Percentiles rank a stretch among this genome's conserved stretches.
Evolutionary conservation across 64 coral and sea anemone species (phyloP).

Genomic region (Actinia equina): DNA sequence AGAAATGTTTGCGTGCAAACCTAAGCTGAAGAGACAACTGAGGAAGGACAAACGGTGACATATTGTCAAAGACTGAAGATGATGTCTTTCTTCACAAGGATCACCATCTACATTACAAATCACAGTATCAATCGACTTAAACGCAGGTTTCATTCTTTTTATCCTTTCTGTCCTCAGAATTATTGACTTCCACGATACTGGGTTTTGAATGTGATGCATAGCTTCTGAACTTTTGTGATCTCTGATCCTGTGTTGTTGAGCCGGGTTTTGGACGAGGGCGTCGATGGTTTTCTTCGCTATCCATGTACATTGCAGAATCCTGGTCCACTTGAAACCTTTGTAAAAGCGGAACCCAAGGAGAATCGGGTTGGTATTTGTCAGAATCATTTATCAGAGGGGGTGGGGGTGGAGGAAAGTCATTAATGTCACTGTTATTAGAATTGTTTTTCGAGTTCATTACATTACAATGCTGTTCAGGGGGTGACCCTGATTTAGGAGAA

Average conservation of each 20-base stretch:
- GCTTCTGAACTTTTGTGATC: conserved; percentile 36
- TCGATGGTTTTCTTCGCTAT: conserved; percentile 32
- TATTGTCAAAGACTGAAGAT: background rate
- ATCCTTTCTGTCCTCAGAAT: conserved; percentile 12
- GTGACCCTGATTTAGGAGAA: background rate
- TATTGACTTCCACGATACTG: conserved; percentile 50
- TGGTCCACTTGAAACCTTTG: conserved; percentile 54
- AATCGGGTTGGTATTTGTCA: conserved; percentile 29
- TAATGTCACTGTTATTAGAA: conserved; percentile 21
- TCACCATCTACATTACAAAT: background rate
- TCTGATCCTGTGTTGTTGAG: conserved; percentile 8
- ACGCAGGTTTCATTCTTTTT: conserved; percentile 55
- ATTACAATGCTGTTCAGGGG: conserved; percentile 8
- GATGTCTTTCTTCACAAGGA: background rate
- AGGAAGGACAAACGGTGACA: background rate
- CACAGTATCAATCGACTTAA: background rate
- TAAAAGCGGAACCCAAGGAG: conserved; percentile 65
- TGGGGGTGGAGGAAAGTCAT: conserved; percentile 64
- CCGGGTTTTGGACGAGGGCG: conserved; percentile 15
- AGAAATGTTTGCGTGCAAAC: no score
- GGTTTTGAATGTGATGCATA: conserved; percentile 32
- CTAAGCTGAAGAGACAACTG: background rate
- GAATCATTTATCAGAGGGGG: conserved; percentile 37
- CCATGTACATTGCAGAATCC: conserved; percentile 23
- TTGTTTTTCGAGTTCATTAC: conserved; percentile 21